Conservation (phyloP, 2,888 invertebrate genomes). For the Steinernema carpocapsae region DNA sequence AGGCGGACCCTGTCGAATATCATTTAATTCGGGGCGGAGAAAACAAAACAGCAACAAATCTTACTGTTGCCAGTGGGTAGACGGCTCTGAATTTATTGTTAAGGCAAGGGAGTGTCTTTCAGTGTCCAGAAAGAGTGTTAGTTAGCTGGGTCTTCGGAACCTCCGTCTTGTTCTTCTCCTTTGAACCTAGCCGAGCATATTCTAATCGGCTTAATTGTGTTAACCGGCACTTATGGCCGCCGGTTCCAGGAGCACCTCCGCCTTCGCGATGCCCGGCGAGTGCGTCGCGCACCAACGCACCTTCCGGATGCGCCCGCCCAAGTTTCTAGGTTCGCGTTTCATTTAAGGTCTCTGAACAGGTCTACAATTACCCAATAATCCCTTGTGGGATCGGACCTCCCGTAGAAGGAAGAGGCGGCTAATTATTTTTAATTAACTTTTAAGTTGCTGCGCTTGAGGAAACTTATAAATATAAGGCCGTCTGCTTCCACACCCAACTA, state of each 20-base stretch:
- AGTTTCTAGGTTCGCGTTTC: too few relatives aligned
- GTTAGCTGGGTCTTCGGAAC: neutral
- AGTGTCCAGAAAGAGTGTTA: neutral
- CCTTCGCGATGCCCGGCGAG: neutral
- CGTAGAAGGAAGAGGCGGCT: constrained; percentile 24
- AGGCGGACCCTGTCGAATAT: constrained; percentile 4
- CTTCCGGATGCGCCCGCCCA: neutral
- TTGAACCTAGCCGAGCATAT: constrained; percentile 12
- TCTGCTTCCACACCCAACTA: neutral
- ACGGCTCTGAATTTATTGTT: constrained; percentile 5
- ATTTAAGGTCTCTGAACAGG: neutral
- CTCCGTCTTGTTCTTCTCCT: neutral
- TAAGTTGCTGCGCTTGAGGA: constrained; percentile 24
- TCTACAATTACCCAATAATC: constrained; percentile 22
- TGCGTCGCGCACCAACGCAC: constrained; percentile 16
- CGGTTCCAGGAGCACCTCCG: neutral
- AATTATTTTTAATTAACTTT: constrained; percentile 35
- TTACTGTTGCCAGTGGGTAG: constrained; percentile 1
- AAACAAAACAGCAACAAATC: neutral
- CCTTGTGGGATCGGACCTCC: constrained; percentile 12
- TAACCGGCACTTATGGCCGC: neutral
- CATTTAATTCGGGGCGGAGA: too few relatives aligned
- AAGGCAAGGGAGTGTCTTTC: neutral
- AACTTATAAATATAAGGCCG: constrained; percentile 15
- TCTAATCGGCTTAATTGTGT: neutral